Evolutionary conservation across 2,888 invertebrate species (phyloP).

Genomic region (Drosophila birchii): DNA sequence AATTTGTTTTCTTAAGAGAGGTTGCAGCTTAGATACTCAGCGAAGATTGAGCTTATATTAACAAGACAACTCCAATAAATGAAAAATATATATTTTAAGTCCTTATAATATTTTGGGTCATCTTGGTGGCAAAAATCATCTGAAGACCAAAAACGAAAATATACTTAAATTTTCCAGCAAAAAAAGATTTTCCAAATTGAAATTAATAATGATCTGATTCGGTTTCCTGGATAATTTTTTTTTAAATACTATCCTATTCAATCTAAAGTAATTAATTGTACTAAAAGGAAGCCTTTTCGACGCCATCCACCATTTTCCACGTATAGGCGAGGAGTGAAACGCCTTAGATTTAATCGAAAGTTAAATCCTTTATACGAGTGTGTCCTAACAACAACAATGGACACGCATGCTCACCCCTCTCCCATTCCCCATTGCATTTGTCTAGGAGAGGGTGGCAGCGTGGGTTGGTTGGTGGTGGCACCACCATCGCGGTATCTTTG

Average conservation of each 20-base stretch:
- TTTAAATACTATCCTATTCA: too few relatives aligned
- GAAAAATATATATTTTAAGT: background rate
- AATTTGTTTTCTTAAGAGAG: constrained; percentile 63
- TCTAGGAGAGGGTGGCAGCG: constrained; percentile 59
- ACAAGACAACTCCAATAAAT: background rate
- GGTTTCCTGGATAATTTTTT: too few relatives aligned
- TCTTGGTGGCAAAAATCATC: too few relatives aligned
- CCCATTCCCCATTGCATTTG: constrained; percentile 19
- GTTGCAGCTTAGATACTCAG: background rate
- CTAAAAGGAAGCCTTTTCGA: background rate
- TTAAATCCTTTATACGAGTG: constrained; percentile 69
- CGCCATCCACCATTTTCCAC: constrained; percentile 59
- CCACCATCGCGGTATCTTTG: constrained; percentile 39
- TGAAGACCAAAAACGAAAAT: too few relatives aligned
- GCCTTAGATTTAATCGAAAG: constrained; percentile 37
- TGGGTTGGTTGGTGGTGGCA: constrained; percentile 30
- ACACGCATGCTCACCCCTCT: constrained; percentile 62
- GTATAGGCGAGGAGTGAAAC: constrained; percentile 50
- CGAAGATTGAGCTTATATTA: background rate
- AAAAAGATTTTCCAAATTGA: too few relatives aligned
- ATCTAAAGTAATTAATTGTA: too few relatives aligned
- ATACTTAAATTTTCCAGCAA: too few relatives aligned
- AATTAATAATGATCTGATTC: too few relatives aligned
- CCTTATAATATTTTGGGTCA: too few relatives aligned
- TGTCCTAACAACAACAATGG: constrained; percentile 57